Conservation (phyloP, 2,797 vertebrate species). For the Sebastiscus albofasciatus region DNA sequence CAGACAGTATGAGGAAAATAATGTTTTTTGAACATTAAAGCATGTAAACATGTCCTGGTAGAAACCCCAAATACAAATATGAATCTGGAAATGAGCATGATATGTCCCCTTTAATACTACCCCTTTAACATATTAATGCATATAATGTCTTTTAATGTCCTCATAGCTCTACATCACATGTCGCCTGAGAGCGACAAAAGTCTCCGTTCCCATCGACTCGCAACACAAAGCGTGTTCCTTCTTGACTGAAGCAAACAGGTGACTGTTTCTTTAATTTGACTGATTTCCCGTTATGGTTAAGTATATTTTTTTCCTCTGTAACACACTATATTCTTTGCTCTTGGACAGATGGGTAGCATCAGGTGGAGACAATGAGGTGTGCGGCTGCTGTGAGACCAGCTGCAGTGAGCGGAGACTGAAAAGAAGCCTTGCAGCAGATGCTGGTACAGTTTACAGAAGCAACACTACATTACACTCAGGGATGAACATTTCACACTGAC, state of each 20-base stretch:
- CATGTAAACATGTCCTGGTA: too few relatives aligned
- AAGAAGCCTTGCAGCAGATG: slow-evolving; percentile 47
- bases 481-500: not conserved
- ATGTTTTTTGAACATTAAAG: too few relatives aligned
- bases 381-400: slow-evolving; percentile 73
- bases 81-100: too few relatives aligned
- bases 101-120: rapidly evolving
- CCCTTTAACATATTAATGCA: too few relatives aligned
- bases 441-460: slow-evolving; percentile 45
- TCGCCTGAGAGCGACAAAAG: slow-evolving; percentile 50
- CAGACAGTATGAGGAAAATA: too few relatives aligned
- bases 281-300: not conserved
- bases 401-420: slow-evolving; percentile 38
- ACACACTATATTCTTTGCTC: not conserved
- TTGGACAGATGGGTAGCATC: slow-evolving; percentile 78
- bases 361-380: slow-evolving; percentile 76
- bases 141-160: not conserved
- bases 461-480: not conserved
- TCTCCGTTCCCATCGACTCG: slow-evolving; percentile 38
- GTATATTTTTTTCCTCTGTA: not conserved
- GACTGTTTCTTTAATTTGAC: not conserved
- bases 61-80: too few relatives aligned
- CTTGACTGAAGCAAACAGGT: slow-evolving; percentile 62
- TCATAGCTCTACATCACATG: slow-evolving; percentile 75
- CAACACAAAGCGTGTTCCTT: slow-evolving; percentile 74